Evolutionary conservation across 2,888 invertebrate genomes (phyloP).

Genomic region (Spisula solida): DNA sequence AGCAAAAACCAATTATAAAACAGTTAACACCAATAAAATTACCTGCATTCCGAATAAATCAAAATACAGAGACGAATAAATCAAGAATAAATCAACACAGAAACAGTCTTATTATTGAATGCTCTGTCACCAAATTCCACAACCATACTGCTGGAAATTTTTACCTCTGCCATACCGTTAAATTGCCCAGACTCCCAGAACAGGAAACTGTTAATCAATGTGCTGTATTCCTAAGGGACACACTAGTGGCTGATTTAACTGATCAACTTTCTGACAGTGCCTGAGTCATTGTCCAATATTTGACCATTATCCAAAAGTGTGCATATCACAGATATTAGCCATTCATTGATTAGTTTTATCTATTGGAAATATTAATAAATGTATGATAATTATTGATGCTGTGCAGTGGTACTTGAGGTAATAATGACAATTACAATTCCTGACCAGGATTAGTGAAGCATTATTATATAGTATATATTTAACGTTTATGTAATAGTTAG

Average conservation of each 20-base stretch:
- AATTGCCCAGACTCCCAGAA: neutral
- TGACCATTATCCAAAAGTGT: neutral
- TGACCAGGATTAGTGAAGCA: neutral
- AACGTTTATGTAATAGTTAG: no score
- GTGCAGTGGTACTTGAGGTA: neutral
- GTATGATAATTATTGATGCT: neutral
- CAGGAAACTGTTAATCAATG: slow-evolving; percentile 7
- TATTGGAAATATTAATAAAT: neutral
- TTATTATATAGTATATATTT: neutral
- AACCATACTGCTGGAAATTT: neutral
- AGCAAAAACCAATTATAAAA: neutral
- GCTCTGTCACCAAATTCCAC: neutral
- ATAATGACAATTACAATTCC: neutral
- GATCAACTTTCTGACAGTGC: neutral
- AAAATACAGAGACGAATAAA: neutral
- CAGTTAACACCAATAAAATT: slow-evolving; percentile 1
- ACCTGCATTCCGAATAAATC: slow-evolving; percentile 9
- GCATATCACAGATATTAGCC: neutral
- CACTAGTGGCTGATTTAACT: neutral
- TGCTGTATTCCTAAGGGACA: neutral
- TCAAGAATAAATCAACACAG: neutral
- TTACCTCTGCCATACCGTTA: neutral
- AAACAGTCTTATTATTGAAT: neutral
- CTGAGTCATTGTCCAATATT: slow-evolving; percentile 13
- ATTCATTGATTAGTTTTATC: slow-evolving; percentile 4